These are phyloP conservation scores for Microctenopoma stevenorrisi DNA, from an alignment of 2,797 vertebrate genomes.

Conservation along the genomic window DNA sequence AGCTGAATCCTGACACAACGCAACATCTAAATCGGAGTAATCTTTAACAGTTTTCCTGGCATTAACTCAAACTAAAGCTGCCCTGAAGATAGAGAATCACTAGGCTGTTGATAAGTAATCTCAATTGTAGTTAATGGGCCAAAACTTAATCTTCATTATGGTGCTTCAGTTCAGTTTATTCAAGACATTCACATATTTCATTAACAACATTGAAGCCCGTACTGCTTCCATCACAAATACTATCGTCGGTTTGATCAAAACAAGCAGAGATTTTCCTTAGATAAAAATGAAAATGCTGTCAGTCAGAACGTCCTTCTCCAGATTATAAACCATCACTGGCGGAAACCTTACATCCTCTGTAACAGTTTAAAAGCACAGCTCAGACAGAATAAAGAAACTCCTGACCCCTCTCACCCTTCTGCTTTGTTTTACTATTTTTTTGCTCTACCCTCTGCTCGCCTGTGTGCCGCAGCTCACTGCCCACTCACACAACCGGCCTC, in stretches of 20 bases:
- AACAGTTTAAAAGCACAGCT: not conserved
- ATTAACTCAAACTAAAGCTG: not conserved
- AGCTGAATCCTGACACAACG: too few species aligned
- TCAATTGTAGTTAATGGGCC: constrained; percentile 9
- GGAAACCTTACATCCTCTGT: not conserved
- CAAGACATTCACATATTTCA: not conserved
- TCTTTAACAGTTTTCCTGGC: not conserved
- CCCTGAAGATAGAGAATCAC: not conserved
- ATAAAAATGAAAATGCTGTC: not conserved
- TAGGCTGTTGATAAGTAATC: not conserved
- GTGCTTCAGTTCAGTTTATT: constrained; percentile 7
- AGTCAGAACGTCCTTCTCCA: not conserved
- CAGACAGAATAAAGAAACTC: not conserved
- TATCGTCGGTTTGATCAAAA: not conserved
- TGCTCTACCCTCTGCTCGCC: not conserved
- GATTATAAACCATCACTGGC: not conserved
- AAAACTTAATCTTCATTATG: constrained; percentile 16
- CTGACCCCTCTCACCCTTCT: not conserved
- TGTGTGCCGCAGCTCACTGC: not conserved
- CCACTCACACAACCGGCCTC: constrained; percentile 16
- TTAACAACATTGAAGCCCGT: too few species aligned
- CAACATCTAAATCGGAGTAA: too few species aligned
- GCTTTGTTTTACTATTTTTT: not conserved
- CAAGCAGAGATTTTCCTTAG: not conserved
- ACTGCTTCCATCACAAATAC: too few species aligned